Base-by-base conservation (phyloP, 2,797 vertebrate genomes). In the Mastacembelus armatus region DNA sequence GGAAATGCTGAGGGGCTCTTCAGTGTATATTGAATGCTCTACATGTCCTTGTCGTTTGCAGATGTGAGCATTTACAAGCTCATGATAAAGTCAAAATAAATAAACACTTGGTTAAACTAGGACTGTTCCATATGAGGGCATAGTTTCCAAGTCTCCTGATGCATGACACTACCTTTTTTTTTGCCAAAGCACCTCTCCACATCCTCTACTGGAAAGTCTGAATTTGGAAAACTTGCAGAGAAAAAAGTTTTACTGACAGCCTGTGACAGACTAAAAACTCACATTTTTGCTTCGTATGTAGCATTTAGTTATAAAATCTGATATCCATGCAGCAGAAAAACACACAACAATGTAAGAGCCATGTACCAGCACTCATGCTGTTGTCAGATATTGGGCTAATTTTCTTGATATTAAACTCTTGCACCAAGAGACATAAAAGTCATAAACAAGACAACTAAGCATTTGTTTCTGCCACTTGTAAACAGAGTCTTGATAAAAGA, bases 11-110 rank as follows among this genome's bases (percentile, higher is more conserved):
- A 66, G 10, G 12, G 42, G 11, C 50, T 43, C 26, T 22, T 42
- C 57, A 84, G 71, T 50, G 63, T 54, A 43, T 51, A 40, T 35
- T 36, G 38, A 51, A 21, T n/a, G 30, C 32, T 54, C 26, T 60
- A 49, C 9, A 26, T 3, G 19, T 66, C 7, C 24, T 60, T 22
- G 1, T 22, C 12, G 35, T 67, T 43, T 62, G 60, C 45, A 78
- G 45, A 78, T 58, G 58, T 60, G 39, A 33, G 57, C 32, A 40
- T 58, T 66, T 54, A 48, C 22, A 49, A 24, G n/a, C 49, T 36
- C 5, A 21, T 7, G 40, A 51, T 32, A 16, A 32, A 40, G 47
- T 52, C 4, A 54, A 55, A 61, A 49, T 30, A 38, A 48, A 58
- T 19, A 16, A 36, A 66, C 33, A 52, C 7, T 24, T 40, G 30